Evolutionary conservation across 2,797 vertebrate genomes (phyloP).

Genomic region (Sebastes goodei): DNA sequence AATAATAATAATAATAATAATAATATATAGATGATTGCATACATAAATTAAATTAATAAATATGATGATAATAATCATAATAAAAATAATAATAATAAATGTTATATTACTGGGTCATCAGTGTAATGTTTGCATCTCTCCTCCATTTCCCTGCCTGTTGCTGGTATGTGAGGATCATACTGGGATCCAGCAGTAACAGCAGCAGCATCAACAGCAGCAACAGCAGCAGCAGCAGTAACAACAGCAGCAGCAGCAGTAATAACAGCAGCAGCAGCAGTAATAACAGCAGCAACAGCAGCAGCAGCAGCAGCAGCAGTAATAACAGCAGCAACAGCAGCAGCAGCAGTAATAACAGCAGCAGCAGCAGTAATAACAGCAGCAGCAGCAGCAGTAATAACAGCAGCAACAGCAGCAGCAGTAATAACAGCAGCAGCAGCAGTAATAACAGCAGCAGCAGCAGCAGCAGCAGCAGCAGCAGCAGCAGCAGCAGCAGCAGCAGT

Average conservation of each 20-base stretch:
- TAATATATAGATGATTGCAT: background rate
- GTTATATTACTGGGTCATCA: no score
- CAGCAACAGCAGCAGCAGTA: constrained; percentile 40
- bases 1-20: background rate
- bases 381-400: constrained; percentile 37
- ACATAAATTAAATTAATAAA: no score
- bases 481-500: no score
- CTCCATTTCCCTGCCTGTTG: constrained; percentile 10
- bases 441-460: no score
- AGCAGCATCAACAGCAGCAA: constrained; percentile 46
- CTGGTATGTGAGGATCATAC: background rate
- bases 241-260: constrained; percentile 39
- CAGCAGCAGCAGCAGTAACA: constrained; percentile 27
- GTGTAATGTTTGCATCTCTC: background rate
- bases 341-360: constrained; percentile 2
- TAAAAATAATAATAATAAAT: no score
- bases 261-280: constrained; percentile 49
- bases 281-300: background rate
- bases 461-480: no score
- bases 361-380: constrained; percentile 44
- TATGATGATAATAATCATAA: no score
- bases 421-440: constrained; percentile 52
- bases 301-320: constrained; percentile 40
- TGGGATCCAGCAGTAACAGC: constrained; percentile 32
- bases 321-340: constrained; percentile 52